Evolutionary conservation across 2,888 invertebrate genomes (phyloP).

Genomic region (Cheilosia grossa): DNA sequence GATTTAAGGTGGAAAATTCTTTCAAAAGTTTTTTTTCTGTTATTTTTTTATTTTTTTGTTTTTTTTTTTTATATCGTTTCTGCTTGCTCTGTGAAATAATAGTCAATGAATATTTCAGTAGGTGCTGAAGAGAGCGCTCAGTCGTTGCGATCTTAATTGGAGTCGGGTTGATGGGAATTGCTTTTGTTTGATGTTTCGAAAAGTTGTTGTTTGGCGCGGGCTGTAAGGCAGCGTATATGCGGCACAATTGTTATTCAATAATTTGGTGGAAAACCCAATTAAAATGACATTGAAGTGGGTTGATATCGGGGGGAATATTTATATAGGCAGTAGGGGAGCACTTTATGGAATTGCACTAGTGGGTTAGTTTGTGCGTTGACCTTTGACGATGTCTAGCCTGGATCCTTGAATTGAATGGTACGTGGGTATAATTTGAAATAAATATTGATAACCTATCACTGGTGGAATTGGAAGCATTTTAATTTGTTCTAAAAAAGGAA

Average conservation of each 20-base stretch:
- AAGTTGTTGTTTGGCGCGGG: neutral
- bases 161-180: conserved; percentile 16
- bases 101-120: conserved; percentile 60
- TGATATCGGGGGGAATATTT: neutral
- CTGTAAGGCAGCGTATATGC: neutral
- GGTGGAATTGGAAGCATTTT: too few relatives aligned
- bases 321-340: too few relatives aligned
- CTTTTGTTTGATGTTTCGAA: conserved; percentile 37
- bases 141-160: conserved; percentile 51
- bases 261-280: conserved; percentile 36
- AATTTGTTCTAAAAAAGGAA: too few relatives aligned
- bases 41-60: conserved; percentile 13
- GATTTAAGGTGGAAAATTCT: conserved; percentile 50
- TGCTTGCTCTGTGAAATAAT: conserved; percentile 21
- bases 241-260: conserved; percentile 57
- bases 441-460: too few relatives aligned
- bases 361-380: too few relatives aligned
- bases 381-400: too few relatives aligned
- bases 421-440: too few relatives aligned
- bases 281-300: conserved; percentile 18
- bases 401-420: too few relatives aligned
- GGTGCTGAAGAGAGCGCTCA: conserved; percentile 23
- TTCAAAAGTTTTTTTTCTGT: conserved; percentile 7
- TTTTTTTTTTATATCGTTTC: conserved; percentile 3
- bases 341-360: too few relatives aligned